Base-by-base conservation (phyloP, 1,140 invertebrate genomes). In the Caenorhabditis briggsae region DNA sequence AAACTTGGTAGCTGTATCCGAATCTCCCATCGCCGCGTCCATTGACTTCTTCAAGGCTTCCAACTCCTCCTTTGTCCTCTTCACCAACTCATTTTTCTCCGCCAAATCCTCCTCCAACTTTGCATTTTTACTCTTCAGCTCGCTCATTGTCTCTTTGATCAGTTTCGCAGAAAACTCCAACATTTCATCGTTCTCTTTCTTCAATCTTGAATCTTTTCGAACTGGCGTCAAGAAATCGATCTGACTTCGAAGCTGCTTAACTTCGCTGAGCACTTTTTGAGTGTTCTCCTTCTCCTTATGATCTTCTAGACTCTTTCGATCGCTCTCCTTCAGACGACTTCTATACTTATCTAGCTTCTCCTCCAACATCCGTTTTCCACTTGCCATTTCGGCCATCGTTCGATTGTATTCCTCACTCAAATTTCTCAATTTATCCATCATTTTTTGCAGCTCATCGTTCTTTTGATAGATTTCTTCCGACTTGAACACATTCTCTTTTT, bases 41-140 rank as follows among this genome's bases (percentile, higher is more conserved):
- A 53, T 78, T 0, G 46, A 23, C 16, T 78, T 20, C 5, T 55
- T 25, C 0, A 53, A 46, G 3, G 18, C 65, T 56, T 85, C 46
- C 20, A 85, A 48, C n/a, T 74, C 55, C 16, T 85, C 84, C 6
- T 41, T 50, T 5, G 43, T 78, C 23, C 9, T 33, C 23, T 85
- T 85, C 23, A 85, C 20, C 46, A 70, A 6, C 61, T 70, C 41
- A 16, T 61, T 85, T 23, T 85, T 65, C 33, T 56, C 84, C n/a
- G 14, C 5, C 3, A 70, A n/a, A 7, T 53, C 84, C 20, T 48
- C 41, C 16, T 25, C 50, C 5, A 70, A 48, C 18, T 16, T 53
- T 7, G 11, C 18, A 33, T 85, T 65, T 18, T 78, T 65, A n/a
- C 11, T 23, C 23, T 85, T 85, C 48, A 70, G 14, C 9, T 41